Evolutionary conservation across 2,113 vertebrate genomes (phyloP).

Genomic region (Cinclus cinclus): DNA sequence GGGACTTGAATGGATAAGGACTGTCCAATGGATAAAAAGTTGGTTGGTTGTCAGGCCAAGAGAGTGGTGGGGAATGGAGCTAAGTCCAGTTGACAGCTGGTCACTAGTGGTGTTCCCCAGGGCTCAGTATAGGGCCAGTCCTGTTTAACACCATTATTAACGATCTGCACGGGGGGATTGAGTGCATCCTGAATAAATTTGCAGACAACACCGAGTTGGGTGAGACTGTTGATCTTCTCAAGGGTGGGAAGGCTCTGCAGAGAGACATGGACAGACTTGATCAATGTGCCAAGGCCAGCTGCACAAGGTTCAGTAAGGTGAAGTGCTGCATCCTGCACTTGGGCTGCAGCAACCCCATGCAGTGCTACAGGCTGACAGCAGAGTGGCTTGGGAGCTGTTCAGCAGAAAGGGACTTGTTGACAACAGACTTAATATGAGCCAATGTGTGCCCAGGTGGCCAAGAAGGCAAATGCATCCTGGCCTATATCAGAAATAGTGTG

Average conservation of each 20-base stretch:
- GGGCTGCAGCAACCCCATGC: not conserved
- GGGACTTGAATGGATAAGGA: not conserved
- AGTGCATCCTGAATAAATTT: not conserved
- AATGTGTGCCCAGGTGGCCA: rapidly evolving
- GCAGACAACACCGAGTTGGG: not conserved
- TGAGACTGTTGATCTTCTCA: not conserved
- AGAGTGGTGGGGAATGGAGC: not conserved
- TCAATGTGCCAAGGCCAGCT: not conserved
- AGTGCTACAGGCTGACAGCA: not conserved
- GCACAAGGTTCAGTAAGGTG: rapidly evolving
- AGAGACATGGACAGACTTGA: not conserved
- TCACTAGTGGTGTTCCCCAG: not conserved
- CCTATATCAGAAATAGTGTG: not conserved
- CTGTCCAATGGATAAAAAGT: not conserved
- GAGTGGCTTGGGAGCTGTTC: not conserved
- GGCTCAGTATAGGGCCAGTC: not conserved
- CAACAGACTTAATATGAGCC: not conserved
- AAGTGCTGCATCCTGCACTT: not conserved
- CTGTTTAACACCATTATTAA: not conserved
- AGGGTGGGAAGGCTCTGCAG: not conserved
- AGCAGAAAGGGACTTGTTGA: not conserved
- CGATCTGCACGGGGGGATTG: not conserved
- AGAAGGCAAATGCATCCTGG: not conserved
- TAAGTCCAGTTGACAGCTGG: not conserved
- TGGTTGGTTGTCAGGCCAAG: not conserved